Evolutionary conservation across 2,113 vertebrate species (phyloP), one percentile per base, ranked within the genome.

Genomic region (Laticauda colubrina): DNA sequence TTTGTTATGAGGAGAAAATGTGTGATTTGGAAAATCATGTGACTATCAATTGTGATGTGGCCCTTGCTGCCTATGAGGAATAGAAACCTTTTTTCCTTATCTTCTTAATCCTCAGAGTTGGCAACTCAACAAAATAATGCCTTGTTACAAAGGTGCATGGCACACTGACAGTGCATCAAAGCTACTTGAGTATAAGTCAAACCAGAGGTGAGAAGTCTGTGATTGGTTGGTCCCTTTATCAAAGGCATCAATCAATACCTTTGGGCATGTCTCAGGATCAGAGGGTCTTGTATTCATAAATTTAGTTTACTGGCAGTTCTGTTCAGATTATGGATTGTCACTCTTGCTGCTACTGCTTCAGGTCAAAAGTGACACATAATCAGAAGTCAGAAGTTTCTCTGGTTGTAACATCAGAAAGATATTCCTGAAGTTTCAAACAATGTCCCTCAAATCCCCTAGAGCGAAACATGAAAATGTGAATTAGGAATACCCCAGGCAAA

Each of bases 291-390:
- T 90, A 85, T 92, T 92, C 91, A 92, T 92, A 92, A 94, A 88
- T 94, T 94, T 94, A 89, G 89, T 94, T 92, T 90, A 88, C 91
- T 85, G 85, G 85, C 91, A 94, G 85, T 88, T 92, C 85, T 81
- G 85, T 90, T 90, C 91, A 88, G 91, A 90, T 90, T 88, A 92
- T n/a, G 88, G 81, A 92, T 59, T 92, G 93, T 94, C 93, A 90
- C 93, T 88, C 86, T 90, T 87, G 57, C 90, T 57, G 91, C 85
- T 94, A 81, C 85, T 90, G 89, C 57, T 92, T 48, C 91, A 88
- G 93, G 91, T 90, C 93, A 92, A 90, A 92, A 75, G 87, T 59
- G 89, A 92, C 45, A 90, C 29, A 92, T 29, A 92, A 45, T 90
- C 53, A 57, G 64, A 87, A 89, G 69, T 87, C 45, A 89, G 53